Evolutionary conservation across 2,113 vertebrate genomes (phyloP).

Genomic region (Aegotheles bennettii): DNA sequence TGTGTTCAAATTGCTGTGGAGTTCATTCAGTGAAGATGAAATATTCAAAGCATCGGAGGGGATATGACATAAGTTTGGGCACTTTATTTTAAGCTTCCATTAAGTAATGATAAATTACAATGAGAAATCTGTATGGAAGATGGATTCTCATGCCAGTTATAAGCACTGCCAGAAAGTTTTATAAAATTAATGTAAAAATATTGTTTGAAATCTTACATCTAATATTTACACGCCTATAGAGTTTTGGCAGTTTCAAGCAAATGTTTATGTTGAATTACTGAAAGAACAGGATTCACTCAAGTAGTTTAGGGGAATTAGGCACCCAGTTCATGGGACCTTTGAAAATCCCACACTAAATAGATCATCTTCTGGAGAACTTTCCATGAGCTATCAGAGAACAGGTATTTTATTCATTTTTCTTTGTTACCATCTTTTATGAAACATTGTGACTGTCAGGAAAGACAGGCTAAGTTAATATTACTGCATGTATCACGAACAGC

Average conservation of each 20-base stretch:
- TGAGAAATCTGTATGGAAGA: not conserved
- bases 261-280: not conserved
- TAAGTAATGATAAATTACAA: not conserved
- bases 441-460: not conserved
- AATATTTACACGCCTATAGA: not conserved
- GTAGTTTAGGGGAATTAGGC: not conserved
- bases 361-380: not conserved
- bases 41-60: not conserved
- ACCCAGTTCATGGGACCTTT: not conserved
- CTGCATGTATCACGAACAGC: not conserved
- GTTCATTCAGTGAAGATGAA: not conserved
- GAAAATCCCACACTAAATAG: not conserved
- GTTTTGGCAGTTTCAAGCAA: not conserved
- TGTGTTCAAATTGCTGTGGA: not conserved
- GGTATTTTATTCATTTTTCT: not conserved
- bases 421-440: not conserved
- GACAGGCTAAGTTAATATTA: not conserved
- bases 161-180: not conserved
- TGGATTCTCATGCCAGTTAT: not conserved
- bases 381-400: not conserved
- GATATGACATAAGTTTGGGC: not conserved
- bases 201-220: not conserved
- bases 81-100: not conserved
- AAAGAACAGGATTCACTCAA: not conserved
- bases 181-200: not conserved